Evolutionary conservation across 1,140 invertebrate species (phyloP).

Genomic region (Oryzaephilus surinamensis): DNA sequence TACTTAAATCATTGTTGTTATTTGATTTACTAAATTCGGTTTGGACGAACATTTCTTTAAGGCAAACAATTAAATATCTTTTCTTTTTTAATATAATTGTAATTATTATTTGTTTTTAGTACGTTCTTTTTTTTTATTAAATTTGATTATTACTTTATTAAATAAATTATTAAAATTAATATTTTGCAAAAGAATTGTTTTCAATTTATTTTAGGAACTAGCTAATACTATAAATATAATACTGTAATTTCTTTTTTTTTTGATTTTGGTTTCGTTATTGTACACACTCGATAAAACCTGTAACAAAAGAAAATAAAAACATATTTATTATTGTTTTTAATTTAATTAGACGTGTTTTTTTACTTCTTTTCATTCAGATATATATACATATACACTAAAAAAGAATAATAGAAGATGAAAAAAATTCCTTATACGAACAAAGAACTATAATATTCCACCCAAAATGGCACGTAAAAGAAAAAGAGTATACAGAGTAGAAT

Average conservation of each 20-base stretch:
- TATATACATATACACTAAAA: too few relatives aligned
- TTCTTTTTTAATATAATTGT: not conserved
- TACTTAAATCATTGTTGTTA: slow-evolving; percentile 25
- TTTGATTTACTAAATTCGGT: slow-evolving; percentile 28
- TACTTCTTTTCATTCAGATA: too few relatives aligned
- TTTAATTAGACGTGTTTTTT: too few relatives aligned
- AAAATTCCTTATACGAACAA: too few relatives aligned
- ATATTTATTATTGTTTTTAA: too few relatives aligned
- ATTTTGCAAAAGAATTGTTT: slow-evolving; percentile 9
- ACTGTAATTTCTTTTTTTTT: slow-evolving; percentile 12
- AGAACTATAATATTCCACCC: too few relatives aligned
- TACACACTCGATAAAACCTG: slow-evolving; percentile 2
- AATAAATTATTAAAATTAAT: not conserved
- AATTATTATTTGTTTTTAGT: not conserved
- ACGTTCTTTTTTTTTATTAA: not conserved
- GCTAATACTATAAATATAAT: slow-evolving; percentile 18
- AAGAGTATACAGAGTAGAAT: too few relatives aligned
- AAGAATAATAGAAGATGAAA: too few relatives aligned
- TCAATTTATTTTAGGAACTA: slow-evolving; percentile 18
- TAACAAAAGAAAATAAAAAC: too few relatives aligned
- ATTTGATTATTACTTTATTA: not conserved
- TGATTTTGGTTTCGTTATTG: slow-evolving; percentile 11
- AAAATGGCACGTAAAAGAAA: too few relatives aligned
- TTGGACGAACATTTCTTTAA: slow-evolving; percentile 29
- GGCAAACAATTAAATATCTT: slow-evolving; percentile 8